Conservation (phyloP, 2,888 invertebrate genomes). For the Therioaphis trifolii region DNA sequence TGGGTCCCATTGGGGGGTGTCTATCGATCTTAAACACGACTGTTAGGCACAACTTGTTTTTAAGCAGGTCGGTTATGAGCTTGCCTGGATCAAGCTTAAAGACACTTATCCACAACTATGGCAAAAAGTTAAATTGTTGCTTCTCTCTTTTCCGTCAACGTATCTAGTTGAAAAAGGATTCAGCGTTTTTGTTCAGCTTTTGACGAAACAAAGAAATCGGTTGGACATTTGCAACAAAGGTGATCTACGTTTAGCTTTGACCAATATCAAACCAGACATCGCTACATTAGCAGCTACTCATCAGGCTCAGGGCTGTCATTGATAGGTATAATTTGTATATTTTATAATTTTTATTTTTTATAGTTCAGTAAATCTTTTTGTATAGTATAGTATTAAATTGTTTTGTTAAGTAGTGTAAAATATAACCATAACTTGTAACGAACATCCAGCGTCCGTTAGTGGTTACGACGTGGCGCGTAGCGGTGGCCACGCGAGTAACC, state of each 20-base stretch:
- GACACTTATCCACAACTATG: constrained; percentile 19
- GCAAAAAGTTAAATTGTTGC: constrained; percentile 32
- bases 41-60: constrained; percentile 33
- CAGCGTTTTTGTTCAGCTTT: constrained; percentile 33
- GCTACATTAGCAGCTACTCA: too few species aligned
- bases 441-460: too few species aligned
- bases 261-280: constrained; percentile 8
- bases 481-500: too few species aligned
- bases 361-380: too few species aligned
- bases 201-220: constrained; percentile 37
- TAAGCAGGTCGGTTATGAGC: constrained; percentile 30
- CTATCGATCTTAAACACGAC: not conserved
- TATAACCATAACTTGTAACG: too few species aligned
- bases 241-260: constrained; percentile 14
- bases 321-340: constrained; percentile 41
- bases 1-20: constrained; percentile 1
- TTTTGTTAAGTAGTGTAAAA: too few species aligned
- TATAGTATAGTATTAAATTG: too few species aligned
- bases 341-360: constrained; percentile 35
- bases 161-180: constrained; percentile 38
- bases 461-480: too few species aligned
- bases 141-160: constrained; percentile 26
- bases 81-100: not conserved
- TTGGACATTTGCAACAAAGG: constrained; percentile 33
- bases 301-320: too few species aligned